A percentile compares a stretch with the other conserved stretches of the same genome.
phyloP scores from a whole-genome alignment of 2,888 invertebrate genomes.

The Caprella mutica region DNA sequence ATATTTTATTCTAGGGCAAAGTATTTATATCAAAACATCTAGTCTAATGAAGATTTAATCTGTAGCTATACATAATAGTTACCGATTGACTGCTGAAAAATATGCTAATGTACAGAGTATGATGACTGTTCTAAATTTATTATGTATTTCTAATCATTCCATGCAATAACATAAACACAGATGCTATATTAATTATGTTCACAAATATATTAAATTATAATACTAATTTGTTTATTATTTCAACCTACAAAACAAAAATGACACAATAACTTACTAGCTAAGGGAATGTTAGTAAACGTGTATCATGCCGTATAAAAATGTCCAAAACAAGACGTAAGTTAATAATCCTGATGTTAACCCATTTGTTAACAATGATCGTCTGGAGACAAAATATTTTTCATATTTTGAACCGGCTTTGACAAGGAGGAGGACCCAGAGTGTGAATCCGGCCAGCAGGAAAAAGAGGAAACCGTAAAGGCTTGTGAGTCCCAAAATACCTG shows the following conservation, averaged over 20 bases:
- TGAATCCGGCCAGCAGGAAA: constrained; percentile 76
- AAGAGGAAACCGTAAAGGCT: constrained; percentile 87
- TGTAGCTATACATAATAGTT: no score
- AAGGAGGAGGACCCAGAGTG: constrained; percentile 67
- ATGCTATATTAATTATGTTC: not conserved
- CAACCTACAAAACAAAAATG: not conserved
- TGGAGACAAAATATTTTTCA: constrained; percentile 79
- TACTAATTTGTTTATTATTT: not conserved
- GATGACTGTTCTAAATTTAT: no score
- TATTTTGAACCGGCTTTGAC: constrained; percentile 80
- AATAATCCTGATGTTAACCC: constrained; percentile 93
- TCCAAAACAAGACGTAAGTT: constrained; percentile 59
- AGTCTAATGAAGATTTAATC: no score
- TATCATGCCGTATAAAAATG: constrained; percentile 57
- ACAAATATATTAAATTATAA: not conserved
- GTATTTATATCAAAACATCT: no score
- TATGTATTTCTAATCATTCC: not conserved
- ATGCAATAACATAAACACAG: not conserved
- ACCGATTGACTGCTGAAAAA: no score
- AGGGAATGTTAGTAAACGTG: constrained; percentile 49
- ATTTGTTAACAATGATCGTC: constrained; percentile 74
- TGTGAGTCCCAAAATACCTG: constrained; percentile 81
- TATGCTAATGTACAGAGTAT: no score
- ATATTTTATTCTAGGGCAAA: no score
- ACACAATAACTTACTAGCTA: not conserved